These are phyloP conservation scores for Synaphobranchus kaupii DNA, from an alignment of 2,797 vertebrate species.

Conservation along the genomic window DNA sequence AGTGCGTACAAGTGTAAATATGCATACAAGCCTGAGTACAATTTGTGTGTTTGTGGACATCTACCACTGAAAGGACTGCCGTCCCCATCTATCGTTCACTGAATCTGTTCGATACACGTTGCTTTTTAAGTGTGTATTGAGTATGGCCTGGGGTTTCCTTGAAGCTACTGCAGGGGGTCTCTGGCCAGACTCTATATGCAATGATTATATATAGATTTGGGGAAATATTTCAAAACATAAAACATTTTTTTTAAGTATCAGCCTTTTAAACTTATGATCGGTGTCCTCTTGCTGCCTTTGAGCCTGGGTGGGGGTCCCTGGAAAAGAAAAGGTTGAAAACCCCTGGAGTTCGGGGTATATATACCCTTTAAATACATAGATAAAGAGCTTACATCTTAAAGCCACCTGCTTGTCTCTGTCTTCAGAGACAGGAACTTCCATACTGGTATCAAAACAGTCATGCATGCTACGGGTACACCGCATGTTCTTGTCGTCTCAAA, in stretches of 20 bases:
- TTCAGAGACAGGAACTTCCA: background rate
- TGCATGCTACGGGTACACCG: background rate
- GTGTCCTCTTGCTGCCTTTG: too few species aligned
- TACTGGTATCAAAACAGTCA: background rate
- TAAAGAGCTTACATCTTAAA: background rate
- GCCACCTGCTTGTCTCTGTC: background rate
- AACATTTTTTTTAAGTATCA: background rate
- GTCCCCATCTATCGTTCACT: background rate
- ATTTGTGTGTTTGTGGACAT: background rate
- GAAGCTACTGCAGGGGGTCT: too few species aligned
- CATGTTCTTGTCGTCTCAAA: background rate
- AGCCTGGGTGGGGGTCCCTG: too few species aligned
- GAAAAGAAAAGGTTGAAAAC: too few species aligned
- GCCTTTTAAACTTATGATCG: background rate
- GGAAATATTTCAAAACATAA: too few species aligned
- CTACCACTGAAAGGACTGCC: background rate
- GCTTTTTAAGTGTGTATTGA: background rate
- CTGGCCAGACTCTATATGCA: too few species aligned
- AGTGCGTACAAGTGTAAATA: background rate
- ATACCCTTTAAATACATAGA: background rate
- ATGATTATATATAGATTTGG: too few species aligned
- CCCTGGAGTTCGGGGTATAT: too few species aligned
- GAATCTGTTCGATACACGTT: background rate
- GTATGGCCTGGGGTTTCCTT: background rate
- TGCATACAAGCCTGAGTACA: background rate